Percentiles rank a stretch among this genome's conserved stretches.
phyloP scores from a whole-genome alignment of 2,888 invertebrate genomes.

The Mactromeris polynyma region DNA sequence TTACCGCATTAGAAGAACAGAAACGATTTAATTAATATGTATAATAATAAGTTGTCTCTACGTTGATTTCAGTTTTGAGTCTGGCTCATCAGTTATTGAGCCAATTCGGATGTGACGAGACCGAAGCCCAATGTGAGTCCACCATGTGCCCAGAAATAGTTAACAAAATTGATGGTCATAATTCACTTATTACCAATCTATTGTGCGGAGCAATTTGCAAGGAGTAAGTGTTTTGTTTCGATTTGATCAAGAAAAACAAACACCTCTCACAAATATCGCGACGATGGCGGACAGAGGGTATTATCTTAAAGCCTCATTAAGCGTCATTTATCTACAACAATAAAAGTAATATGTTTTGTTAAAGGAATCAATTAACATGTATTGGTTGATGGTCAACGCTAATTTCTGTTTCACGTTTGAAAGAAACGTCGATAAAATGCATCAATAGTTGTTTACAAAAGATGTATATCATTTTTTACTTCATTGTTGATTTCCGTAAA shows the following conservation, averaged over 20 bases:
- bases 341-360: not conserved
- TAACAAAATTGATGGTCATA: constrained; percentile 20
- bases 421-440: not conserved
- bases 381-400: not conserved
- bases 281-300: no score
- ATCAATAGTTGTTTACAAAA: not conserved
- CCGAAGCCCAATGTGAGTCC: constrained; percentile 28
- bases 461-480: not conserved
- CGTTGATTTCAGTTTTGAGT: not conserved
- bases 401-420: not conserved
- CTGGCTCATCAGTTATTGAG: constrained; percentile 21
- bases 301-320: no score
- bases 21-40: no score
- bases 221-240: constrained; percentile 14
- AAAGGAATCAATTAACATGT: not conserved
- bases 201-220: constrained; percentile 24
- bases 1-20: no score
- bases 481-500: not conserved
- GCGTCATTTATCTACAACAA: not conserved
- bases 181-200: constrained; percentile 9
- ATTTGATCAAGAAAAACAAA: not conserved
- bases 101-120: constrained; percentile 35
- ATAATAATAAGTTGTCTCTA: no score
- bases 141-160: constrained; percentile 16
- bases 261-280: not conserved